These are phyloP conservation scores for Ornithoptera priamus DNA, from an alignment of 2,888 invertebrate species.

Conservation along the genomic window DNA sequence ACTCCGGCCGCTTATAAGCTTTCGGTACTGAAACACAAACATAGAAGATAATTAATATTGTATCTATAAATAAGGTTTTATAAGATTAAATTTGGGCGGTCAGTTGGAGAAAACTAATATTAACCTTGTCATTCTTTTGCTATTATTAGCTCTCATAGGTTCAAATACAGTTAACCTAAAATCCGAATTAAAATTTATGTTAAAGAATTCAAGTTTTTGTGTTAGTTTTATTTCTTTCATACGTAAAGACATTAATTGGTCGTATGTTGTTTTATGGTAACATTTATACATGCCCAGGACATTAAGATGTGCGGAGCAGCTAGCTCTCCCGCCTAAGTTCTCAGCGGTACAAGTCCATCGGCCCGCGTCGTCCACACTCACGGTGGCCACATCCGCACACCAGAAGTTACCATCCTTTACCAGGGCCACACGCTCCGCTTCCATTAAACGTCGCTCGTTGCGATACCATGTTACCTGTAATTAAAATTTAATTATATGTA, in stretches of 20 bases:
- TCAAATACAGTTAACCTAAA: too few species aligned
- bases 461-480: conserved; percentile 91
- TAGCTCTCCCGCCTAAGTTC: conserved; percentile 86
- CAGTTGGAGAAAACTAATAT: too few species aligned
- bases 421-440: conserved; percentile 87
- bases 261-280: neutral
- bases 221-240: neutral
- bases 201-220: too few species aligned
- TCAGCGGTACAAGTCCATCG: conserved; percentile 92
- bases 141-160: too few species aligned
- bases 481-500: neutral
- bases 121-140: too few species aligned
- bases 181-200: too few species aligned
- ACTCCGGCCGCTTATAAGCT: conserved; percentile 93
- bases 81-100: neutral
- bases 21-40: conserved; percentile 83
- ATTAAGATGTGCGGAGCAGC: conserved; percentile 87
- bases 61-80: neutral
- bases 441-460: conserved; percentile 87
- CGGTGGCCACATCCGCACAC: conserved; percentile 90
- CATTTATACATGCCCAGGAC: conserved; percentile 81
- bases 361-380: conserved; percentile 90
- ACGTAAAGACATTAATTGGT: neutral
- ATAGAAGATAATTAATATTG: neutral
- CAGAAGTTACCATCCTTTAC: conserved; percentile 92